Evolutionary conservation across 2,113 vertebrate species (phyloP).

Genomic region (Empidonax traillii): DNA sequence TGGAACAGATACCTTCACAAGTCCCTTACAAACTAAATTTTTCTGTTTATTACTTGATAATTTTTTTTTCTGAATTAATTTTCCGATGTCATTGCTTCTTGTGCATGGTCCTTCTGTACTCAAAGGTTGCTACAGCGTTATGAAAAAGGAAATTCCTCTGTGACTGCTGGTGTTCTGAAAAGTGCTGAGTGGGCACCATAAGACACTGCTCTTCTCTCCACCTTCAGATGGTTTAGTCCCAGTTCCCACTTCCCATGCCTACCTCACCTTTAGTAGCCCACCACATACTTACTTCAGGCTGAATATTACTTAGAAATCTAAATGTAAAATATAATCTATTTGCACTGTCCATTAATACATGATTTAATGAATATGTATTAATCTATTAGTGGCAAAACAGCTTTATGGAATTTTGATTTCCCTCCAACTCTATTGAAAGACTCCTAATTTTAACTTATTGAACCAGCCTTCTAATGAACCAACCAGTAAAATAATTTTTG

Average conservation of each 20-base stretch:
- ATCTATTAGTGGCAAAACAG: not conserved
- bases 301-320: not conserved
- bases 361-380: not conserved
- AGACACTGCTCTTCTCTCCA: not conserved
- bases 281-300: not conserved
- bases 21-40: not conserved
- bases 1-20: not conserved
- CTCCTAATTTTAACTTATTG: not conserved
- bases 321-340: not conserved
- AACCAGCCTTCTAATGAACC: not conserved
- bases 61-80: not conserved
- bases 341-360: not conserved
- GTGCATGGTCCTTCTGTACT: not conserved
- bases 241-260: not conserved
- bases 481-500: not conserved
- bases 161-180: not conserved
- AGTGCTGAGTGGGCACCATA: not conserved
- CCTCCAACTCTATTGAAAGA: not conserved
- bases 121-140: not conserved
- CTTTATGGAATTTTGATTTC: not conserved
- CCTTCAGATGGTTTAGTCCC: fast-evolving
- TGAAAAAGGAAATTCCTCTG: not conserved
- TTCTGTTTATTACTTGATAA: not conserved
- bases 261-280: not conserved
- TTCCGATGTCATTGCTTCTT: not conserved